Evolutionary conservation across 2,113 vertebrate genomes (phyloP).

Genomic region (Myrmecophaga tridactyla): DNA sequence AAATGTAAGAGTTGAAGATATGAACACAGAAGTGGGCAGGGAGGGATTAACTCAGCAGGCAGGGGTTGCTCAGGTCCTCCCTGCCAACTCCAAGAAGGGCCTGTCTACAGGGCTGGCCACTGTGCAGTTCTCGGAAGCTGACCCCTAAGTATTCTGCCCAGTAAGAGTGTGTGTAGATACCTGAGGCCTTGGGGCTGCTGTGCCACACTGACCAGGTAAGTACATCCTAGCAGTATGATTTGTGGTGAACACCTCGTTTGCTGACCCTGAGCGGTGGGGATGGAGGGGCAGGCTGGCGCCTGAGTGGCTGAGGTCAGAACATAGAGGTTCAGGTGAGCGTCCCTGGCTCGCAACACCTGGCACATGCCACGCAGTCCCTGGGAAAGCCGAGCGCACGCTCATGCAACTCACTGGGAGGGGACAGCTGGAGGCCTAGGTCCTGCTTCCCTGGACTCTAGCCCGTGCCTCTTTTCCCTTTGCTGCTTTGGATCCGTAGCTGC

Average conservation of each 20-base stretch:
- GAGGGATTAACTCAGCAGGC: too few species aligned
- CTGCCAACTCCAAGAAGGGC: not conserved
- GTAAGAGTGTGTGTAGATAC: not conserved
- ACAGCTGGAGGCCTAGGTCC: not conserved
- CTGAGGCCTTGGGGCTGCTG: not conserved
- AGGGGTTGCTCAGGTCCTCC: not conserved
- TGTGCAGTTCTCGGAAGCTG: not conserved
- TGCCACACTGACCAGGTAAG: not conserved
- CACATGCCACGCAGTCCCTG: not conserved
- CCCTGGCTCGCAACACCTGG: not conserved
- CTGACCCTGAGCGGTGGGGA: too few species aligned
- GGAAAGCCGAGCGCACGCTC: not conserved
- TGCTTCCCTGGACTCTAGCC: not conserved
- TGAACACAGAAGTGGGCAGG: not conserved
- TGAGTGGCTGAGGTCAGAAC: not conserved
- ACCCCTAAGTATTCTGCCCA: not conserved
- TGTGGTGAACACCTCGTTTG: not conserved
- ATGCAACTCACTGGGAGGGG: not conserved
- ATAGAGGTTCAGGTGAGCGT: not conserved
- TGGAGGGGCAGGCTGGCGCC: not conserved
- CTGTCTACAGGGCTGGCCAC: not conserved
- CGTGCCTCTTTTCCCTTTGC: not conserved
- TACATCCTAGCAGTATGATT: not conserved
- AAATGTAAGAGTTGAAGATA: not conserved
- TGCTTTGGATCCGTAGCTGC: not conserved